A percentile compares a stretch with the other conserved stretches of the same genome.
Conservation (phyloP, 2,797 vertebrate genomes). For the Balearica regulorum region DNA sequence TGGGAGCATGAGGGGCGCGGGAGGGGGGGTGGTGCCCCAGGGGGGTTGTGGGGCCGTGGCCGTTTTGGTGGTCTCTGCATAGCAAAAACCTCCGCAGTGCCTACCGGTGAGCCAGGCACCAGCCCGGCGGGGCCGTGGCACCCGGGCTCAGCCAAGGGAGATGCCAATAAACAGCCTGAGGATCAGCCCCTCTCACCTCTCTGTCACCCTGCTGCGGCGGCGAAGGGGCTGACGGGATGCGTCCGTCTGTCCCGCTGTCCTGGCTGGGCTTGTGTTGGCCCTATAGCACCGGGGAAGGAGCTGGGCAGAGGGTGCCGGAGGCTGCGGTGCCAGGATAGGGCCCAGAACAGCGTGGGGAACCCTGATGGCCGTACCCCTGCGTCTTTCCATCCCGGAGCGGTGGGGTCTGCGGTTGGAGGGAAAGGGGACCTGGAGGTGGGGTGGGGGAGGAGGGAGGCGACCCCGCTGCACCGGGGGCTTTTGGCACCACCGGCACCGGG, state of each 20-base stretch:
- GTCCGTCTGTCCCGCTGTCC: neutral
- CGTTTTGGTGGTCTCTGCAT: neutral
- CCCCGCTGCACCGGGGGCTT: accelerated
- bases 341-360: neutral
- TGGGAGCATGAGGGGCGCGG: accelerated
- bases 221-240: accelerated
- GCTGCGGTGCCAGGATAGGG: neutral
- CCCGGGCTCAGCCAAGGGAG: neutral
- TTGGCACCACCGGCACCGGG: neutral
- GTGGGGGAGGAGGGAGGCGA: neutral
- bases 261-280: neutral
- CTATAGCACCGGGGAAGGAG: neutral
- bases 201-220: neutral
- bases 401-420: neutral
- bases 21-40: accelerated
- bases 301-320: neutral
- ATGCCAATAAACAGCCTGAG: conserved; percentile 44
- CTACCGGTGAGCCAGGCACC: conserved; percentile 7
- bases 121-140: neutral
- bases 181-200: neutral
- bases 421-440: neutral
- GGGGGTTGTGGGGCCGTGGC: accelerated
- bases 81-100: neutral
- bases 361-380: accelerated
- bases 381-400: neutral